Evolutionary conservation across 2,113 vertebrate species (phyloP).

Genomic region (Isichthys henryi): DNA sequence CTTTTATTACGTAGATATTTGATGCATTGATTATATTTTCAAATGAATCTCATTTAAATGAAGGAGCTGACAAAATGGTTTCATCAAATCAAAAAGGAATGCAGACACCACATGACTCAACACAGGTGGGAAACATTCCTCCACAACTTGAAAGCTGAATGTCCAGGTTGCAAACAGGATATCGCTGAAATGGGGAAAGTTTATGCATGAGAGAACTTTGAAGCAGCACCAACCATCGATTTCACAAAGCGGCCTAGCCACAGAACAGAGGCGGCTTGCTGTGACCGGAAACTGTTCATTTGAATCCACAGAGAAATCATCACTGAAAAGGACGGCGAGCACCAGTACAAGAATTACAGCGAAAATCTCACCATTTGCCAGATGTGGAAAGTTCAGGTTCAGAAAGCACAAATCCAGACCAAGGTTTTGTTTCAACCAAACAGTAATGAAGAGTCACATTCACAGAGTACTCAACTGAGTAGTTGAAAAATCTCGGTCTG

Average conservation of each 20-base stretch:
- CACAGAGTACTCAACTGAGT: neutral
- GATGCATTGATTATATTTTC: neutral
- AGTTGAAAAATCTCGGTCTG: neutral
- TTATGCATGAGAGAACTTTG: neutral
- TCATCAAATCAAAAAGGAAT: neutral
- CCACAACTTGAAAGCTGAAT: neutral
- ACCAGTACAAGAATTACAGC: neutral
- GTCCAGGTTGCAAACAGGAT: neutral
- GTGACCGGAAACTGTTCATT: neutral
- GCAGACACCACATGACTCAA: neutral
- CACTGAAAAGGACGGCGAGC: neutral
- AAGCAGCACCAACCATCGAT: neutral
- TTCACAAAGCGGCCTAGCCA: neutral
- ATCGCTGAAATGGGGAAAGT: neutral
- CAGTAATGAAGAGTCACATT: neutral
- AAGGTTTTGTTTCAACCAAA: neutral
- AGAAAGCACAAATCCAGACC: neutral
- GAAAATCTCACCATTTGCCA: neutral
- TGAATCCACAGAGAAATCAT: neutral
- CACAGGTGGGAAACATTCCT: neutral
- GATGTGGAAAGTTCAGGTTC: neutral
- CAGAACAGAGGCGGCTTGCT: neutral
- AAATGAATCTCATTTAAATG: neutral
- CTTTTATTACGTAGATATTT: neutral
- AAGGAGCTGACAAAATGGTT: neutral